These are phyloP conservation scores for Cassiopea xamachana DNA, from an alignment of 30 jellyfish, hydroid and myxozoan genomes.

Conservation along the genomic window DNA sequence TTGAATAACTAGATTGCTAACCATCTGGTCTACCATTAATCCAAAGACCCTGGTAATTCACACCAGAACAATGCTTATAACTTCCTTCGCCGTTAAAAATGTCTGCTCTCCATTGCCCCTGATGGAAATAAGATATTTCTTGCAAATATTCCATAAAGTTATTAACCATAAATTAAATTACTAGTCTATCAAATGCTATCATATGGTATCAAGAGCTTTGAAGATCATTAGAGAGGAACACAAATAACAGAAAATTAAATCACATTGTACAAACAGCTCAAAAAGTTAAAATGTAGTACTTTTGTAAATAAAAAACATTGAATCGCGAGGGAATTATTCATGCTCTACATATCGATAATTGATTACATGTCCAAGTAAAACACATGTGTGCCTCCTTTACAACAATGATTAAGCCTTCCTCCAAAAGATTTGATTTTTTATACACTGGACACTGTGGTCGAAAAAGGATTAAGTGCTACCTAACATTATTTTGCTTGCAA, in stretches of 20 bases:
- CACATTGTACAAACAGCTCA: too few species aligned
- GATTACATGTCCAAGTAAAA: too few species aligned
- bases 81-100: conserved; percentile 87
- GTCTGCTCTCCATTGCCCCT: conserved; percentile 97
- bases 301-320: too few species aligned
- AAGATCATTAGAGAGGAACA: background rate
- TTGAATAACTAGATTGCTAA: background rate
- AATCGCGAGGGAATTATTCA: too few species aligned
- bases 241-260: background rate
- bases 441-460: too few species aligned
- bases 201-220: background rate
- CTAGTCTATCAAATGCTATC: background rate
- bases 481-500: too few species aligned
- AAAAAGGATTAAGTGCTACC: too few species aligned
- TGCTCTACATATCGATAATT: too few species aligned
- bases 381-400: too few species aligned
- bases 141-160: background rate
- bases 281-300: too few species aligned
- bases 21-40: conserved; percentile 87
- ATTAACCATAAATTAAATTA: background rate
- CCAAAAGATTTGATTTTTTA: too few species aligned
- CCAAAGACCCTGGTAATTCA: conserved; percentile 87
- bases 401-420: too few species aligned
- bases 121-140: background rate
- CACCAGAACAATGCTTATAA: conserved; percentile 77